phyloP scores from a whole-genome alignment of 1,140 invertebrate genomes.

The Melipona quadrifasciata region DNA sequence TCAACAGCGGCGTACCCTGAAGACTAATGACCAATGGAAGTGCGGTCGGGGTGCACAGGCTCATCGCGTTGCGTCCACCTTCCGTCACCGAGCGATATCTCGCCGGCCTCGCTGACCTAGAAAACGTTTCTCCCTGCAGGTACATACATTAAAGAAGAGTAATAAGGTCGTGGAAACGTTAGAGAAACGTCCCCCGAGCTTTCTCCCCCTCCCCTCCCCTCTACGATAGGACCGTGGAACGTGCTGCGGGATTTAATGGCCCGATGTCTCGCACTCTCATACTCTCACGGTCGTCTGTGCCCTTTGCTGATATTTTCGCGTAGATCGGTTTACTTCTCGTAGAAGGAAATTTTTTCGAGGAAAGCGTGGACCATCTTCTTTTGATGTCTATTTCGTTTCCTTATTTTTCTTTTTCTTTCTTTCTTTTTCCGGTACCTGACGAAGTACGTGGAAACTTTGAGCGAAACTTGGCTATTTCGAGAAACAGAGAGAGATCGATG shows the following conservation, averaged over 20 bases:
- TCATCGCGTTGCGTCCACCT: slow-evolving; percentile 81
- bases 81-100: slow-evolving; percentile 85
- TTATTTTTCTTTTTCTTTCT: not conserved
- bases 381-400: no score
- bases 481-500: not conserved
- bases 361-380: not conserved
- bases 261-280: not conserved
- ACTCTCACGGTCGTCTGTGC: not conserved
- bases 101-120: slow-evolving; percentile 83
- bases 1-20: slow-evolving; percentile 84
- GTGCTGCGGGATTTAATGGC: not conserved
- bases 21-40: slow-evolving; percentile 85
- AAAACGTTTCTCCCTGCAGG: slow-evolving; percentile 54
- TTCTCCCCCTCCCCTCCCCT: not conserved
- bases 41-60: slow-evolving; percentile 83
- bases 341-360: not conserved
- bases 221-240: not conserved
- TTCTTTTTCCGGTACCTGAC: not conserved
- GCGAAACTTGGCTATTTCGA: not conserved
- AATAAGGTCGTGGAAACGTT: not conserved
- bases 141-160: not conserved
- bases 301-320: not conserved
- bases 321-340: not conserved
- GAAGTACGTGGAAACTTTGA: not conserved
- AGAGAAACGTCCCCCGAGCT: not conserved